Percentiles rank a stretch among this genome's conserved stretches.
These are phyloP conservation scores for Scaptomyza parva DNA, from an alignment of 2,888 invertebrate genomes.

Conservation along the genomic window DNA sequence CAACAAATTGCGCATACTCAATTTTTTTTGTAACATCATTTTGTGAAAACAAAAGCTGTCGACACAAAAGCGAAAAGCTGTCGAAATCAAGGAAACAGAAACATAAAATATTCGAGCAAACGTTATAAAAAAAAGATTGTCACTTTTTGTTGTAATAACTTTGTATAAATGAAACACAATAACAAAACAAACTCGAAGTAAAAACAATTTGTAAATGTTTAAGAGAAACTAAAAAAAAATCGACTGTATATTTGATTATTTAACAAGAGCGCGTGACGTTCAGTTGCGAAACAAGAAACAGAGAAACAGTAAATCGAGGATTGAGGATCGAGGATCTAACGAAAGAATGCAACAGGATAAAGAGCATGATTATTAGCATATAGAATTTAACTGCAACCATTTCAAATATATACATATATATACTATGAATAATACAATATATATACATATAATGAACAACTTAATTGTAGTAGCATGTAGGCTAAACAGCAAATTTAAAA, in stretches of 20 bases:
- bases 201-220: constrained; percentile 57
- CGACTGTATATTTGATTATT: constrained; percentile 52
- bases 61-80: constrained; percentile 15
- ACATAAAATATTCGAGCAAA: constrained; percentile 10
- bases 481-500: constrained; percentile 55
- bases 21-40: constrained; percentile 23
- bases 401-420: constrained; percentile 57
- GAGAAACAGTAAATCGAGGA: too few species aligned
- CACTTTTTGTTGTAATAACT: constrained; percentile 44
- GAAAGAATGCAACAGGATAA: constrained; percentile 7
- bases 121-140: constrained; percentile 2
- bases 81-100: constrained; percentile 6
- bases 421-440: constrained; percentile 43
- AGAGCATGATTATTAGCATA: constrained; percentile 52
- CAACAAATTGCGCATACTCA: constrained; percentile 21
- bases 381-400: constrained; percentile 61
- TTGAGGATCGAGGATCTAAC: background rate
- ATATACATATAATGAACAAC: constrained; percentile 44
- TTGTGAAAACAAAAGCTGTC: constrained; percentile 16
- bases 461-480: constrained; percentile 74
- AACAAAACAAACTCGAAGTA: constrained; percentile 22
- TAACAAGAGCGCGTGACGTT: constrained; percentile 46
- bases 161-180: constrained; percentile 37
- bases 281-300: constrained; percentile 37
- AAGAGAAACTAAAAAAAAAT: constrained; percentile 40